Base-by-base conservation (phyloP, 1,140 invertebrate genomes). In the Caenorhabditis tropicalis region DNA sequence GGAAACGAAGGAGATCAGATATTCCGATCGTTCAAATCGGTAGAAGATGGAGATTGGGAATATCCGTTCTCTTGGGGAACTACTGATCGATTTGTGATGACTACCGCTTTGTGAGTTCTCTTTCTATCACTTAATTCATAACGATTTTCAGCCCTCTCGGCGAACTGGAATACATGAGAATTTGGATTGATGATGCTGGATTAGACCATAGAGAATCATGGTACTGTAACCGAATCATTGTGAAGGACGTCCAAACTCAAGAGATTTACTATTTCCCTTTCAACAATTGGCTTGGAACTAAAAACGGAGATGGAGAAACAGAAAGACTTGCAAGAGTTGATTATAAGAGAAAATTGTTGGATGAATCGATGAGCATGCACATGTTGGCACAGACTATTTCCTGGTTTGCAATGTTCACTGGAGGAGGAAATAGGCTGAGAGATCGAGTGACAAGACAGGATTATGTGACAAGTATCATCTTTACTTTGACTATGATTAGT, bases 181-280 rank as follows among this genome's bases (percentile, higher is more conserved):
- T 94, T 6, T 93, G 93, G 93, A 93, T 93, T 85, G 93, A 94
- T 88, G 93, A 93, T 87, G 91, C 91, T n/a, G 93, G 93, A 1
- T 91, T 91, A 81, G 92, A 92, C 4, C 90, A 91, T 29, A 87
- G 91, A 24, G 92, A 91, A 4, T 93, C 93, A 0, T 94, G 93
- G 93, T 93, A 91, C 85, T 89, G 93, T 36, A 92, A 92, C 58
- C 92, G 92, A 85, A 89, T 94, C 33, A 88, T 93, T 6, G 88
- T 94, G 6, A 88, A 91, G 33, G 93, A 94, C 86, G 86, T 94
- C 21, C 93, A 93, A 89, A 93, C 93, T 0, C 91, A 92, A 21
- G 88, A 92, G 81, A 93, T 92, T 82, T 93, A 91, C 87, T 89
- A 92, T 82, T 94, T 94, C 87, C 92, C 93, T 49, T 89, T 87